Base-by-base conservation (phyloP, 2,113 vertebrate genomes). In the Pterocles burchelli region DNA sequence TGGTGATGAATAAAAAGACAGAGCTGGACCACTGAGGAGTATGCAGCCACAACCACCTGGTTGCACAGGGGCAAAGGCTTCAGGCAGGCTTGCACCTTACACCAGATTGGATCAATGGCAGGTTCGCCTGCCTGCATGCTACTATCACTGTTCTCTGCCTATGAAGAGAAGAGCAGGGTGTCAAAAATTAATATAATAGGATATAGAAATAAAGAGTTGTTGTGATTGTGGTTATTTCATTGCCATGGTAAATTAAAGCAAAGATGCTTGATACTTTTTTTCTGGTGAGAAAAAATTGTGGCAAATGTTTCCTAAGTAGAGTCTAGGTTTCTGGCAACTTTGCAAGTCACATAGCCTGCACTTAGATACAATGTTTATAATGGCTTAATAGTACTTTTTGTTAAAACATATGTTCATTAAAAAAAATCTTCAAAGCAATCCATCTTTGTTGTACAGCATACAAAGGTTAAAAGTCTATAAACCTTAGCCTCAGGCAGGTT, bases 81-180 rank as follows among this genome's bases (percentile, higher is more conserved):
- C 59, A 41, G 43, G 43, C 28, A 54, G 11, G 11, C 31, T 80
- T 36, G 7, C 19, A 5, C 81, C 28, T n/a, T 70, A 11, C 21
- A 41, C 21, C 0, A 0, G 14, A 34, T 10, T 48, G 34, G 33
- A 28, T 46, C 0, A 0, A 28, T 31, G 58, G 22, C 43, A 58
- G 54, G 9, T 51, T 57, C 63, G 4, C 31, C 46, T 1, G 1
- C 12, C 31, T n/a, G 38, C 1, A 0, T 61, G 52, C 48, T 12
- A 28, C 34, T 59, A 4, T 24, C 46, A 7, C 26, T 78, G 34
- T 48, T 80, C 28, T 19, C 46, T 90, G 19, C 71, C 59, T 48
- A 10, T 31, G 49, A 57, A 45, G 58, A 70, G 34, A 46, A 55
- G 31, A 41, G 21, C 65, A 78, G 16, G 14, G 15, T 43, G 13